phyloP scores from a whole-genome alignment of 2,797 vertebrate species.

The Gadopsis bispinosus region DNA sequence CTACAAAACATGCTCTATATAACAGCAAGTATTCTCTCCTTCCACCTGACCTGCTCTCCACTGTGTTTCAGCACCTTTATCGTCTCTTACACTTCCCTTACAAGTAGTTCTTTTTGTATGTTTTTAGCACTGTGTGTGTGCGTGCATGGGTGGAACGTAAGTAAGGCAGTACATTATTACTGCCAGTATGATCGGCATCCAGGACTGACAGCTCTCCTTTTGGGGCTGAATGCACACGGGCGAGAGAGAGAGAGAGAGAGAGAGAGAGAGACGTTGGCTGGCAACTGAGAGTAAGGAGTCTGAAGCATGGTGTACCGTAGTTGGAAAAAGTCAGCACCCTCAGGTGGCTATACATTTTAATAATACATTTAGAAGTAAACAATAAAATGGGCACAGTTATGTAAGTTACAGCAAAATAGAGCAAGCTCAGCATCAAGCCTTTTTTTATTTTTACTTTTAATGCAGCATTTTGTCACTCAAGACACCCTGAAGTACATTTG shows the following conservation, averaged over 20 bases:
- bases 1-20: background rate
- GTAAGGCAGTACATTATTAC: conserved; percentile 59
- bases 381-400: background rate
- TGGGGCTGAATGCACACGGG: conserved; percentile 53
- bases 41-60: background rate
- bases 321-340: conserved; percentile 1
- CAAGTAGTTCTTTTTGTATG: background rate
- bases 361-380: conserved; percentile 18
- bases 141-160: conserved; percentile 1
- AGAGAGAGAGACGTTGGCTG: conserved; percentile 9
- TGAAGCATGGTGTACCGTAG: background rate
- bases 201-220: conserved; percentile 69
- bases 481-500: background rate
- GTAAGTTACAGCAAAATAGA: background rate
- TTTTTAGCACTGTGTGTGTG: background rate
- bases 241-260: background rate
- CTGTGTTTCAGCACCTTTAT: conserved; percentile 15
- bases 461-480: conserved; percentile 4
- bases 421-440: conserved; percentile 1
- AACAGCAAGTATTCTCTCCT: background rate
- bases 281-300: background rate
- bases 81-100: background rate
- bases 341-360: conserved; percentile 6
- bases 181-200: conserved; percentile 52
- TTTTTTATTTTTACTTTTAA: background rate